A percentile compares a stretch with the other conserved stretches of the same genome.
These are phyloP conservation scores for Neosalanx taihuensis DNA, from an alignment of 2,797 vertebrate species.

Conservation along the genomic window DNA sequence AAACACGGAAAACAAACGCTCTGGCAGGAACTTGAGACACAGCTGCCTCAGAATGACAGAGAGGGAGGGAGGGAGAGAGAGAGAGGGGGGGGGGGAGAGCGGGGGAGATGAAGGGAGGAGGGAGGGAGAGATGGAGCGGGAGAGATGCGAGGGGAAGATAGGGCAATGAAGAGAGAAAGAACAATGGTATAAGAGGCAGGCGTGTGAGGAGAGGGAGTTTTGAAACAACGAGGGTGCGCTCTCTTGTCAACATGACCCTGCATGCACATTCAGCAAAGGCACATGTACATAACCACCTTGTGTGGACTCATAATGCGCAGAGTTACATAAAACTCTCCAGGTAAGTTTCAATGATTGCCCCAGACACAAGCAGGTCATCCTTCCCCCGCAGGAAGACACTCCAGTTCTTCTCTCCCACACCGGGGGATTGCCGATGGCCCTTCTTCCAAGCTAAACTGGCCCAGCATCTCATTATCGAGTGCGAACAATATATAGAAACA, in stretches of 20 bases:
- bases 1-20: slow-evolving; percentile 5
- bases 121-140: background rate
- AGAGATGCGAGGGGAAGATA: background rate
- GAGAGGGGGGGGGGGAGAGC: background rate
- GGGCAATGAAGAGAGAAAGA: slow-evolving; percentile 8
- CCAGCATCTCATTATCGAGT: slow-evolving; percentile 11
- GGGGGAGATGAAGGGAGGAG: too few relatives aligned
- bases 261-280: background rate
- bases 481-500: slow-evolving; percentile 12
- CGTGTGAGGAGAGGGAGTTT: slow-evolving; percentile 1
- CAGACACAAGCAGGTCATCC: slow-evolving; percentile 55
- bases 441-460: slow-evolving; percentile 22
- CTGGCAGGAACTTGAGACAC: background rate
- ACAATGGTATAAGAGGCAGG: slow-evolving; percentile 22
- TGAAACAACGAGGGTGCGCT: slow-evolving; percentile 25
- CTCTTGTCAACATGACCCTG: background rate
- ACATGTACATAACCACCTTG: background rate
- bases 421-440: slow-evolving; percentile 15
- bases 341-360: slow-evolving; percentile 33
- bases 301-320: background rate
- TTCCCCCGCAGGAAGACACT: background rate
- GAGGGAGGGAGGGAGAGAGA: background rate
- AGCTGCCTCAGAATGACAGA: background rate
- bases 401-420: background rate
- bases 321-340: slow-evolving; percentile 11